phyloP scores from a whole-genome alignment of 2,113 vertebrate species.

The Laticauda colubrina region DNA sequence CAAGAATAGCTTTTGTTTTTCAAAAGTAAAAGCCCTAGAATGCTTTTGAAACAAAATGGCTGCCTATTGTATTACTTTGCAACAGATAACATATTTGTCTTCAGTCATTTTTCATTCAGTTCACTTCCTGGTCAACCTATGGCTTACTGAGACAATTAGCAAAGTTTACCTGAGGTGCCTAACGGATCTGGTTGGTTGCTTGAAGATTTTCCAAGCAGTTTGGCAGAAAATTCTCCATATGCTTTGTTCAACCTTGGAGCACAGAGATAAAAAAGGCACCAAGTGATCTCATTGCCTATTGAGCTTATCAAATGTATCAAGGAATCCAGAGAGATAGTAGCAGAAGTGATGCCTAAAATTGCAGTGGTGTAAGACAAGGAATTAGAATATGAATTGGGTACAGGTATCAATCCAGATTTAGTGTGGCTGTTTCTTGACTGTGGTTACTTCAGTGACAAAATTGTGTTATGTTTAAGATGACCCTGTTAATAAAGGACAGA shows the following conservation, averaged over 20 bases:
- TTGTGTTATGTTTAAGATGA: neutral
- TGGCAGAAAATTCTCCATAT: neutral
- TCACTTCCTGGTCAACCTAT: neutral
- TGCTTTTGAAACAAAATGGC: neutral
- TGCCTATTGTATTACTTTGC: neutral
- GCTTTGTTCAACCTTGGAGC: neutral
- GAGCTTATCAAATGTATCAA: neutral
- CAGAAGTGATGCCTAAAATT: neutral
- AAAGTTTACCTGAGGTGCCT: neutral
- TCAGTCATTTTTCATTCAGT: neutral
- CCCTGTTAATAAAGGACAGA: neutral
- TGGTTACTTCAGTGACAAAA: neutral
- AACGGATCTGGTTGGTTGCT: neutral
- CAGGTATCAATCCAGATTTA: neutral
- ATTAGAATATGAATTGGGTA: neutral
- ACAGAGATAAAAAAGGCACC: neutral
- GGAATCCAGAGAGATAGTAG: neutral
- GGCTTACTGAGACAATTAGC: neutral
- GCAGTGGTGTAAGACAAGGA: neutral
- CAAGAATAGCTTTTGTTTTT: neutral
- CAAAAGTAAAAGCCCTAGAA: neutral
- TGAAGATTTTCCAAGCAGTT: neutral
- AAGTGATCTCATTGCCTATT: neutral
- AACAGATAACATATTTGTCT: neutral
- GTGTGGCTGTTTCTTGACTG: neutral